Evolutionary conservation across 2,797 vertebrate genomes (phyloP).

Genomic region (Falco naumanni): DNA sequence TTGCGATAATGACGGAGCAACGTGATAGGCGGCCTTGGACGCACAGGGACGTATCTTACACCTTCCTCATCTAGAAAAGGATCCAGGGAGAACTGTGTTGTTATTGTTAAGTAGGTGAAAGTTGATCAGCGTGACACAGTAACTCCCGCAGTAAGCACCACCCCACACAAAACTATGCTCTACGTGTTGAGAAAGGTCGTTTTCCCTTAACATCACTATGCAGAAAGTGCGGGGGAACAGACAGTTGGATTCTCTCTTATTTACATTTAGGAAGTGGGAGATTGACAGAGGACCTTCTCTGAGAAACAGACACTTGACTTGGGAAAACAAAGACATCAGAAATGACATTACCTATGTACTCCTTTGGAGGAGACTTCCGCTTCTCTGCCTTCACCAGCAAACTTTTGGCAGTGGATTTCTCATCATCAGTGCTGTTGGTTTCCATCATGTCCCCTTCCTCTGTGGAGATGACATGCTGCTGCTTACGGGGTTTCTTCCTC

Average conservation of each 20-base stretch:
- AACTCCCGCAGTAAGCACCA: background rate
- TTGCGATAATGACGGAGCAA: constrained; percentile 95
- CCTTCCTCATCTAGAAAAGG: constrained; percentile 91
- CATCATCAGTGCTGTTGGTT: constrained; percentile 98
- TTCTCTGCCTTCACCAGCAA: constrained; percentile 89
- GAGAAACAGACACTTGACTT: background rate
- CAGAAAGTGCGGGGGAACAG: background rate
- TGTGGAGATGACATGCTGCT: constrained; percentile 97
- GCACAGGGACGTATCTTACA: constrained; percentile 94
- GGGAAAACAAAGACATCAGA: background rate
- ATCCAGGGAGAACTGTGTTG: background rate
- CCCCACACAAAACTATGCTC: background rate
- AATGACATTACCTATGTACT: constrained; percentile 89
- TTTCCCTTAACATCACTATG: background rate
- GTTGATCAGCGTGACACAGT: background rate
- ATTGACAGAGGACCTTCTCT: background rate
- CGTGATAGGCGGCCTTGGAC: constrained; percentile 91
- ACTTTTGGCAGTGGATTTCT: constrained; percentile 87
- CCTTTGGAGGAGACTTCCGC: constrained; percentile 93
- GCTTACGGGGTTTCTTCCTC: constrained; percentile 97
- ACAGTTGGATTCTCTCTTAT: background rate
- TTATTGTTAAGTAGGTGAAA: accelerated
- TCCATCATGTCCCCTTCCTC: constrained; percentile 99
- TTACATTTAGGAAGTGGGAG: background rate
- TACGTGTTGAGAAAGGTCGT: background rate